Conservation (phyloP, 2,888 invertebrate genomes). For the Lasioglossum figueresi region DNA sequence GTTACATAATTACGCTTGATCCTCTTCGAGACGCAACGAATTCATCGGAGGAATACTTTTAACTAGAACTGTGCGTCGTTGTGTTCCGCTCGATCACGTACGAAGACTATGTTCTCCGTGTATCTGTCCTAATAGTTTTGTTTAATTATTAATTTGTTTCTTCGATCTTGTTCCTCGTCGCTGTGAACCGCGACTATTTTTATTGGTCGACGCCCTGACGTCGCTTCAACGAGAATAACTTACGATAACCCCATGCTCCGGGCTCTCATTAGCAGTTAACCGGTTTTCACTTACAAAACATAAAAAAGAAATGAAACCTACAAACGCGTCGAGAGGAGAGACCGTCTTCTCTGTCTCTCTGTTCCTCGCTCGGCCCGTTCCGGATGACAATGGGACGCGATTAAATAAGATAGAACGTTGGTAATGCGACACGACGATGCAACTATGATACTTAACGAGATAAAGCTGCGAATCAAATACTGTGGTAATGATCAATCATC, state of each 20-base stretch:
- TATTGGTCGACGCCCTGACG: constrained; percentile 15
- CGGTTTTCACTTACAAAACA: constrained; percentile 48
- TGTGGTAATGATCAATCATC: constrained; percentile 81
- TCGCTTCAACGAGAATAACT: constrained; percentile 50
- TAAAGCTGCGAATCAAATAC: constrained; percentile 83
- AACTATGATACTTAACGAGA: constrained; percentile 77
- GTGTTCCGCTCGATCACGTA: not conserved
- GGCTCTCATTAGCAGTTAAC: constrained; percentile 17
- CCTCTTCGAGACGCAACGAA: not conserved
- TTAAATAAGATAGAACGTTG: constrained; percentile 75
- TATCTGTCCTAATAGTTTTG: constrained; percentile 17
- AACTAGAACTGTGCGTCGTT: not conserved
- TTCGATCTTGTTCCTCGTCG: constrained; percentile 19
- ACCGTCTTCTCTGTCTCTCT: constrained; percentile 14
- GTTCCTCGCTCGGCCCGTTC: constrained; percentile 44
- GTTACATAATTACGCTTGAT: not conserved
- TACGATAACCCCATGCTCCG: constrained; percentile 42
- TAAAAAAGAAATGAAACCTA: constrained; percentile 24
- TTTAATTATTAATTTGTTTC: constrained; percentile 9
- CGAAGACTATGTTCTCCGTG: not conserved
- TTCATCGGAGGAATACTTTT: not conserved
- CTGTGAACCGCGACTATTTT: not conserved
- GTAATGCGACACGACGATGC: constrained; percentile 65
- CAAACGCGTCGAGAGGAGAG: not conserved
- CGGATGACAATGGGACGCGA: constrained; percentile 65